Conservation (phyloP, 1,140 invertebrate genomes). For the Aleiodes sp. region DNA sequence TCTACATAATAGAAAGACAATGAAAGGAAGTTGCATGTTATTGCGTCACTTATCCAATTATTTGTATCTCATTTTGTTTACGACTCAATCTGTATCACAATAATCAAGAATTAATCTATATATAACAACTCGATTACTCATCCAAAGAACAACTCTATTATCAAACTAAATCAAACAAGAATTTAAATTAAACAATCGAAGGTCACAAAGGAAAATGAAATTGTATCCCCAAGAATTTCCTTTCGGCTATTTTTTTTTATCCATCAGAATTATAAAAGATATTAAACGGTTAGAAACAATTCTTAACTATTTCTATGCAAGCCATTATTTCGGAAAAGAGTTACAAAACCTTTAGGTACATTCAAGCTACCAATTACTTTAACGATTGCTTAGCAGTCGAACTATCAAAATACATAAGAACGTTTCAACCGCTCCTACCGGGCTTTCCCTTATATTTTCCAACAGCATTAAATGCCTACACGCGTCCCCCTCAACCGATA, state of each 20-base stretch:
- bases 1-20: not conserved
- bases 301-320: not conserved
- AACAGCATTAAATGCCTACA: not conserved
- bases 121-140: not conserved
- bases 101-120: not conserved
- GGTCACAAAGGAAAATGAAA: not conserved
- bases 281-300: not conserved
- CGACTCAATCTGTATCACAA: not conserved
- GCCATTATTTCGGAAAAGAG: constrained; percentile 18
- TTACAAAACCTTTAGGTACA: constrained; percentile 31
- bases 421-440: constrained; percentile 20
- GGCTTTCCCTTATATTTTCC: constrained; percentile 28
- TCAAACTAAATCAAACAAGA: not conserved
- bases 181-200: not conserved
- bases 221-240: not conserved
- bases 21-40: not conserved
- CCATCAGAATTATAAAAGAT: not conserved
- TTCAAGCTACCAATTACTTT: constrained; percentile 37
- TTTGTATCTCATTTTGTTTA: not conserved
- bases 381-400: constrained; percentile 30
- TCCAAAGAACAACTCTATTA: not conserved
- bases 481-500: constrained; percentile 3
- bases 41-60: not conserved
- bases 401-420: constrained; percentile 33
- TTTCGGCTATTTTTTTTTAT: not conserved